A percentile compares a stretch with the other conserved stretches of the same genome.
Conservation (phyloP, 1,140 invertebrate species). For the Ectropis grisescens region DNA sequence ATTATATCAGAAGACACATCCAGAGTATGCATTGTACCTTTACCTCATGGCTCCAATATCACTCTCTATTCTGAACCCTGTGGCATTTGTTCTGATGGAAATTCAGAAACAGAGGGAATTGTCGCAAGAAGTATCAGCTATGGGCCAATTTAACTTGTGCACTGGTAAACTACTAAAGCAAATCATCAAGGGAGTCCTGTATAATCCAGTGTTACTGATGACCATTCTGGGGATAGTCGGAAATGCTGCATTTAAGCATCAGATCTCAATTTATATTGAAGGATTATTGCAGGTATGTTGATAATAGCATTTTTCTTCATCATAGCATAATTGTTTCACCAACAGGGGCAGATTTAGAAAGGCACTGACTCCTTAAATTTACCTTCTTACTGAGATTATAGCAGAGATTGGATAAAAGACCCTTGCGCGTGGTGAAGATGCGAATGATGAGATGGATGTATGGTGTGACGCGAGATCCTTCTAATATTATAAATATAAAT, state of each 20-base stretch:
- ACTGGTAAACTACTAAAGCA: slow-evolving; percentile 41
- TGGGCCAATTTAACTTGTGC: slow-evolving; percentile 8
- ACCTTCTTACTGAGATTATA: too few relatives aligned
- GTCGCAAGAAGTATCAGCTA: slow-evolving; percentile 9
- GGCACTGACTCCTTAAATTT: too few relatives aligned
- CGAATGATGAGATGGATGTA: too few relatives aligned
- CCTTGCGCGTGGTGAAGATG: too few relatives aligned
- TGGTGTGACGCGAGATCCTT: too few relatives aligned
- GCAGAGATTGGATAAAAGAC: too few relatives aligned
- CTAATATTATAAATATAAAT: too few relatives aligned
- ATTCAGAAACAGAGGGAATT: slow-evolving; percentile 77
- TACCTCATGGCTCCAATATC: slow-evolving; percentile 96
- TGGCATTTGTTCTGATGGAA: slow-evolving; percentile 93
- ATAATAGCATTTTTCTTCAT: slow-evolving; percentile 5
- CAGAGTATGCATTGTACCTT: slow-evolving; percentile 91
- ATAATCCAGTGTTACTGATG: slow-evolving; percentile 95
- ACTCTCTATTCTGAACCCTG: slow-evolving; percentile 91
- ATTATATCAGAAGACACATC: slow-evolving; percentile 83
- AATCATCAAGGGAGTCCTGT: slow-evolving; percentile 77
- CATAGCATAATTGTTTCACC: slow-evolving; percentile 1
- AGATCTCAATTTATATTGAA: slow-evolving; percentile 81
- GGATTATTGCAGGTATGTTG: slow-evolving; percentile 80
- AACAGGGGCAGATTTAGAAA: too few relatives aligned
- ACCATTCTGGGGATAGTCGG: slow-evolving; percentile 91
- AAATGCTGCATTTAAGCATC: slow-evolving; percentile 85